phyloP scores from a whole-genome alignment of 2,797 vertebrate species.

The Picus viridis region DNA sequence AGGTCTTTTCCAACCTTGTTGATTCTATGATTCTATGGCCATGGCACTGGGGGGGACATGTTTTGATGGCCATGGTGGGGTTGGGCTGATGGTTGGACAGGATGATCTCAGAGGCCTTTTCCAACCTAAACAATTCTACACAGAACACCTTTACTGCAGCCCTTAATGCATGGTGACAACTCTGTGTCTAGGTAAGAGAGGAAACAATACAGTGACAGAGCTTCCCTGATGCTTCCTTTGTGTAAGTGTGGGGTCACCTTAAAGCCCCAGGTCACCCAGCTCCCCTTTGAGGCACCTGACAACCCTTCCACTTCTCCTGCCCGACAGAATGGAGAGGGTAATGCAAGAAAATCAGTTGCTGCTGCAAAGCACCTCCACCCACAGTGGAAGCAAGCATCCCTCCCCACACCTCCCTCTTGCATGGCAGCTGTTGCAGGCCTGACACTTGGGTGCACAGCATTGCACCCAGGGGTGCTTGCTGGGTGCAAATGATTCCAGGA shows the following conservation, averaged over 20 bases:
- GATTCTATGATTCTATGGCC: too few relatives aligned
- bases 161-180: background rate
- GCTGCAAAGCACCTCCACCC: background rate
- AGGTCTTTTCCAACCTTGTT: too few relatives aligned
- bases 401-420: fast-evolving
- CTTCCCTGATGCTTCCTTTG: background rate
- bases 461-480: background rate
- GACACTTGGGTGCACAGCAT: background rate
- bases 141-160: background rate
- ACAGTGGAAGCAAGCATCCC: background rate
- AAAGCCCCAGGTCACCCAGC: background rate
- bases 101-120: too few relatives aligned
- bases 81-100: too few relatives aligned
- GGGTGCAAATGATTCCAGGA: background rate
- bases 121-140: background rate
- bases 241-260: background rate
- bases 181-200: background rate
- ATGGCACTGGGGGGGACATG: too few relatives aligned
- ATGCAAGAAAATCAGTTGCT: background rate
- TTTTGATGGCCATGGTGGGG: too few relatives aligned
- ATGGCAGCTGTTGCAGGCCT: background rate
- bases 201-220: background rate
- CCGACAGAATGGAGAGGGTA: background rate
- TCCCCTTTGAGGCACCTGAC: background rate
- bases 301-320: background rate